These are phyloP conservation scores for Diarsia brunnea DNA, from an alignment of 2,888 invertebrate genomes.

Conservation along the genomic window DNA sequence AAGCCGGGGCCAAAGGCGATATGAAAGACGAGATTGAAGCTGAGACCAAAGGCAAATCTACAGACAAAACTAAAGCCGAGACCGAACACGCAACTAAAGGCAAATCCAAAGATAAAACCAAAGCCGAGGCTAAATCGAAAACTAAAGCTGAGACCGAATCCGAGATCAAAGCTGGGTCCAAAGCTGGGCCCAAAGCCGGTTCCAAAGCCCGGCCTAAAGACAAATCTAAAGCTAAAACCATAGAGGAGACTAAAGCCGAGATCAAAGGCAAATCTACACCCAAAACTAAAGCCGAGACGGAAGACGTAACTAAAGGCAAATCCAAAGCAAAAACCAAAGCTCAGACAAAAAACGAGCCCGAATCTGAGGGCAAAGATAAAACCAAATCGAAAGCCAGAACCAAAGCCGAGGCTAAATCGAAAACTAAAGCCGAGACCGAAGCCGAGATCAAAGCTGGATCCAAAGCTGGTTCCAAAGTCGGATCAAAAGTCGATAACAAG, in stretches of 20 bases:
- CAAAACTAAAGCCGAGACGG: background rate
- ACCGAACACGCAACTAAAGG: no score
- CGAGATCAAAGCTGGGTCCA: background rate
- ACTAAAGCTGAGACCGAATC: background rate
- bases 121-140: background rate
- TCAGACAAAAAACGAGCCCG: background rate
- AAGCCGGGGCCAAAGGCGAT: background rate
- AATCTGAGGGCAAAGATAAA: background rate
- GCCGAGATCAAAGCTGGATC: background rate
- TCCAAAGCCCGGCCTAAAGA: no score
- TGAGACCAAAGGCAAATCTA: background rate
- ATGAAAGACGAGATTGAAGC: background rate
- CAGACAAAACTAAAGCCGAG: background rate
- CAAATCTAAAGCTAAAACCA: background rate
- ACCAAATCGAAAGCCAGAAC: background rate
- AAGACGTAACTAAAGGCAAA: background rate
- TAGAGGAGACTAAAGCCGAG: background rate
- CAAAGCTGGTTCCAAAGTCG: constrained; percentile 3
- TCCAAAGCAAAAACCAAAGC: background rate
- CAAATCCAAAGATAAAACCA: background rate
- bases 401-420: background rate
- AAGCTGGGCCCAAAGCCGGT: background rate
- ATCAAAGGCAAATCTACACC: background rate
- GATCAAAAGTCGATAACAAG: background rate
- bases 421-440: background rate